Evolutionary conservation across 53 echinoderm and acorn worm species (phyloP).

Genomic region (Crossaster papposus): DNA sequence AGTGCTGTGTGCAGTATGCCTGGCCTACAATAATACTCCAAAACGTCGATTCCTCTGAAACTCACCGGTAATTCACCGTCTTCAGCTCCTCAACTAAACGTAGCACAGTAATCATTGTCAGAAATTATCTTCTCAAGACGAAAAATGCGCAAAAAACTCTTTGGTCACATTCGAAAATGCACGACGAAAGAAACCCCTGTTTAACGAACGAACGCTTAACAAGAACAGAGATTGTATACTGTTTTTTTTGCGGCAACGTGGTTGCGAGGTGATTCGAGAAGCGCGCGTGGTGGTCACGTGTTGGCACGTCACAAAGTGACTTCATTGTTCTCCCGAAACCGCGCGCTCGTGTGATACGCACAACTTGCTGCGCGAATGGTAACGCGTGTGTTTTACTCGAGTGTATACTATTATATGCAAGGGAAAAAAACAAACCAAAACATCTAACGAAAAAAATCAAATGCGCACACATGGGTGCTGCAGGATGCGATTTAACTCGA

Average conservation of each 20-base stretch:
- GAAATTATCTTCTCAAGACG: not conserved
- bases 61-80: slow-evolving; percentile 3
- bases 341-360: not conserved
- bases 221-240: not conserved
- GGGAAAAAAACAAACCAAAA: too few species aligned
- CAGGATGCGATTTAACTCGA: too few species aligned
- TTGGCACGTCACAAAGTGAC: not conserved
- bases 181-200: not conserved
- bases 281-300: not conserved
- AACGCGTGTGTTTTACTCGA: too few species aligned
- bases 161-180: not conserved
- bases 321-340: not conserved
- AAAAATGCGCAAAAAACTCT: not conserved
- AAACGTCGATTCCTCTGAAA: not conserved
- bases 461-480: too few species aligned
- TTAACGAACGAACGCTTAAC: not conserved
- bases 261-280: slow-evolving; percentile 3
- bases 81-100: not conserved
- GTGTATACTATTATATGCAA: too few species aligned
- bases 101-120: not conserved
- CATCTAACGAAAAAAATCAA: too few species aligned
- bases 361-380: too few species aligned
- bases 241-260: not conserved
- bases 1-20: not conserved
- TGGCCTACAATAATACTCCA: not conserved